A percentile compares a stretch with the other conserved stretches of the same genome.
These are phyloP conservation scores for Tubulanus polymorphus DNA, from an alignment of 2,888 invertebrate genomes.

Conservation along the genomic window DNA sequence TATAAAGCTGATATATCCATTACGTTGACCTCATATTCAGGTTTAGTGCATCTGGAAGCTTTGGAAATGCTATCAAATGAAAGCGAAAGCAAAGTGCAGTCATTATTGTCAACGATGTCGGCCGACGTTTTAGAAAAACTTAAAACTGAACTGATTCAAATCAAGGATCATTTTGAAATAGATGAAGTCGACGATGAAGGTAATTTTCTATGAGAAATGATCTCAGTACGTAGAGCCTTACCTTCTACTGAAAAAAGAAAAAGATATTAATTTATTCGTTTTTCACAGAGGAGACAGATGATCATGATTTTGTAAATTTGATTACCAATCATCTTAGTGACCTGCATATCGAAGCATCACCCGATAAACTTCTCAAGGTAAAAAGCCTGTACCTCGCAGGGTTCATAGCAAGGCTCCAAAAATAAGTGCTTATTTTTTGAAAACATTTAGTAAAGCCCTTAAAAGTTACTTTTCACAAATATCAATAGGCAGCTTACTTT, in stretches of 20 bases:
- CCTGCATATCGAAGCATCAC: constrained; percentile 37
- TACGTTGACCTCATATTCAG: too few relatives aligned
- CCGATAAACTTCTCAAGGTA: constrained; percentile 63
- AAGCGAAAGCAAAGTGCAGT: constrained; percentile 52
- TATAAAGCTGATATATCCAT: background rate
- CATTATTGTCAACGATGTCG: constrained; percentile 29
- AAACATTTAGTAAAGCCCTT: too few relatives aligned
- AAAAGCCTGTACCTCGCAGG: constrained; percentile 28
- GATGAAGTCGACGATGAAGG: constrained; percentile 33
- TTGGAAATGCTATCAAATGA: constrained; percentile 85
- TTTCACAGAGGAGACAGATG: too few relatives aligned
- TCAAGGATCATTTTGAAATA: constrained; percentile 61
- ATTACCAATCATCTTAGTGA: constrained; percentile 35
- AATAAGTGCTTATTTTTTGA: too few relatives aligned
- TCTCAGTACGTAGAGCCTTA: background rate
- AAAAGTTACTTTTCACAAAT: too few relatives aligned
- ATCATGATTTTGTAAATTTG: constrained; percentile 44
- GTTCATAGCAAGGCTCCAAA: too few relatives aligned
- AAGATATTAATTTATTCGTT: too few relatives aligned
- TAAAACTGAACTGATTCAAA: constrained; percentile 73
- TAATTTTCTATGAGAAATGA: background rate
- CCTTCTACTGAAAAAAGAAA: background rate
- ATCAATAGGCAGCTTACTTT: too few relatives aligned
- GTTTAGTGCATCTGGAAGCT: constrained; percentile 81
- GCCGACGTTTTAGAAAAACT: constrained; percentile 59